Conservation (phyloP, 2,888 invertebrate genomes). For the Eudasyphora cyanicolor region DNA sequence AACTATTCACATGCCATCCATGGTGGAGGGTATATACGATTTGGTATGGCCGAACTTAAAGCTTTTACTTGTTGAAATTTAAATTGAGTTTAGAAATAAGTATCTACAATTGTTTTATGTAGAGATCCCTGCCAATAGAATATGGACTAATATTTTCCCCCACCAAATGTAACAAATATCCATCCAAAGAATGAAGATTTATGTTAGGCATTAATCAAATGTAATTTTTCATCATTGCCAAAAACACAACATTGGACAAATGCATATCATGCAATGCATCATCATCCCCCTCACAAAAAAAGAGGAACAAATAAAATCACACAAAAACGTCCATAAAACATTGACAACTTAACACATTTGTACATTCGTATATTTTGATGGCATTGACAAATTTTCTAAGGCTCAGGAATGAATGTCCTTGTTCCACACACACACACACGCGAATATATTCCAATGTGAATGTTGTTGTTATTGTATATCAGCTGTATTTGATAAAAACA, state of each 20-base stretch:
- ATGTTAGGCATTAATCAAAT: slow-evolving; percentile 15
- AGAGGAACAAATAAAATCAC: background rate
- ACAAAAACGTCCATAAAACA: slow-evolving; percentile 36
- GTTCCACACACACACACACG: background rate
- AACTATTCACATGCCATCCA: too few relatives aligned
- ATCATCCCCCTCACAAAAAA: background rate
- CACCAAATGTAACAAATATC: too few relatives aligned
- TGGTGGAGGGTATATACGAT: too few relatives aligned
- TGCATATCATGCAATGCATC: slow-evolving; percentile 6
- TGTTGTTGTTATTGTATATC: too few relatives aligned
- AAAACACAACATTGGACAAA: background rate
- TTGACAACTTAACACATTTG: slow-evolving; percentile 35
- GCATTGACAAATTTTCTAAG: slow-evolving; percentile 62
- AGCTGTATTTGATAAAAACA: slow-evolving; percentile 47
- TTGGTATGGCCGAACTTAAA: too few relatives aligned
- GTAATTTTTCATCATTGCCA: slow-evolving; percentile 11
- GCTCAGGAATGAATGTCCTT: slow-evolving; percentile 39
- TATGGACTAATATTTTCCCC: too few relatives aligned
- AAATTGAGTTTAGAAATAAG: too few relatives aligned
- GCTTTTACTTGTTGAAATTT: too few relatives aligned
- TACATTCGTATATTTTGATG: slow-evolving; percentile 38
- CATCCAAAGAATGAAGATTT: slow-evolving; percentile 1
- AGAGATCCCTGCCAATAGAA: too few relatives aligned
- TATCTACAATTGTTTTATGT: too few relatives aligned
- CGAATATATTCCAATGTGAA: too few relatives aligned